A percentile compares a stretch with the other conserved stretches of the same genome.
Evolutionary conservation across 1,140 invertebrate genomes (phyloP).

Genomic region (Limonius californicus): DNA sequence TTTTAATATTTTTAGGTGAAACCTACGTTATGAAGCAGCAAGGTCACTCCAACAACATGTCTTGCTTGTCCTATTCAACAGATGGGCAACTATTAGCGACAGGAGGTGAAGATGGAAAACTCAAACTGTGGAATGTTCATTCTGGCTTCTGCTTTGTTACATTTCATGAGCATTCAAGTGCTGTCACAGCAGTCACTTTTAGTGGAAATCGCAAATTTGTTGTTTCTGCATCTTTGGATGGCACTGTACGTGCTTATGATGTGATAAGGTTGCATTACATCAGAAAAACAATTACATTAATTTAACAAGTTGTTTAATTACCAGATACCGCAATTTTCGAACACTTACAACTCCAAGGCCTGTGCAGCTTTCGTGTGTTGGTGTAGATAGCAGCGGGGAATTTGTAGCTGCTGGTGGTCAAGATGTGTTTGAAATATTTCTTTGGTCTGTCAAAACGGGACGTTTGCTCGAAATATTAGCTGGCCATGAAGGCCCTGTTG

Average conservation of each 20-base stretch:
- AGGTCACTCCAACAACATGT: conserved; percentile 88
- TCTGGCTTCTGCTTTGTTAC: conserved; percentile 94
- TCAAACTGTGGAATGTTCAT: conserved; percentile 91
- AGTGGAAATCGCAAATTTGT: conserved; percentile 90
- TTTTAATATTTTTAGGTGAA: conserved; percentile 57
- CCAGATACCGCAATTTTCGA: conserved; percentile 93
- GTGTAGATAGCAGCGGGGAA: conserved; percentile 84
- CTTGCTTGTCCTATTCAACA: conserved; percentile 81
- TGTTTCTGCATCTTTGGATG: conserved; percentile 87
- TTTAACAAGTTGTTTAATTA: neutral
- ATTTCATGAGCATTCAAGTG: conserved; percentile 83
- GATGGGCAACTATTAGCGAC: conserved; percentile 89
- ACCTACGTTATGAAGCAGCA: conserved; percentile 98
- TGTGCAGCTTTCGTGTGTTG: conserved; percentile 89
- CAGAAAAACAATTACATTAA: neutral
- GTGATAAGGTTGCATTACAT: conserved; percentile 79
- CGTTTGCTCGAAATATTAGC: conserved; percentile 83
- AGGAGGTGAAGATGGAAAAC: conserved; percentile 92
- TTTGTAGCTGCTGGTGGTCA: conserved; percentile 89
- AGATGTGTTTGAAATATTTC: conserved; percentile 91
- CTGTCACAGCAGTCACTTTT: conserved; percentile 78
- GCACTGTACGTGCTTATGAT: conserved; percentile 94
- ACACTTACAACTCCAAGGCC: conserved; percentile 88
- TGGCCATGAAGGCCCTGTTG: conserved; percentile 91
- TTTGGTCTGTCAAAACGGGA: conserved; percentile 94